phyloP scores from a whole-genome alignment of 2,113 vertebrate genomes.

The Myiagra hebetior region DNA sequence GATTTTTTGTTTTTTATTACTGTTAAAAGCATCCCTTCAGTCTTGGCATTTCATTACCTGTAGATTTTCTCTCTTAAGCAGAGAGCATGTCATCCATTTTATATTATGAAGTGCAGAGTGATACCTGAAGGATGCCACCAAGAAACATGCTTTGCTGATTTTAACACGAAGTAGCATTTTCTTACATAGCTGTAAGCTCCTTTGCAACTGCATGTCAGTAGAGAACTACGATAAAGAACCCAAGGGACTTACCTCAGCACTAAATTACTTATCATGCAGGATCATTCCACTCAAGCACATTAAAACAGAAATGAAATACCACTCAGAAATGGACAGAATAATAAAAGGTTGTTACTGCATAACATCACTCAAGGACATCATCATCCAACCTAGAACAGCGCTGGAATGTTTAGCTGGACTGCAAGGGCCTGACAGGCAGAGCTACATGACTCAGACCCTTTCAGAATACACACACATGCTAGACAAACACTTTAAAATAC shows the following conservation, averaged over 20 bases:
- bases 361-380: background rate
- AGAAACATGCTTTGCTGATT: background rate
- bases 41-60: background rate
- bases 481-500: slow-evolving; percentile 5
- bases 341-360: background rate
- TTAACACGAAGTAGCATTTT: background rate
- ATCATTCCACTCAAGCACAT: background rate
- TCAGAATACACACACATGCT: background rate
- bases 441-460: background rate
- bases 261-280: background rate
- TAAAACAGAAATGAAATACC: background rate
- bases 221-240: background rate
- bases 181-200: background rate
- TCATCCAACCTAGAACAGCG: background rate
- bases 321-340: background rate
- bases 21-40: background rate
- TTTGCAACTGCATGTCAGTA: background rate
- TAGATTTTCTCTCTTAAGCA: background rate
- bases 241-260: background rate
- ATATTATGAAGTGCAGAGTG: background rate
- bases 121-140: background rate
- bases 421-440: background rate
- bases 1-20: background rate
- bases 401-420: background rate
- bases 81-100: background rate